Conservation (phyloP, 2,888 invertebrate species). For the Dione juno region DNA sequence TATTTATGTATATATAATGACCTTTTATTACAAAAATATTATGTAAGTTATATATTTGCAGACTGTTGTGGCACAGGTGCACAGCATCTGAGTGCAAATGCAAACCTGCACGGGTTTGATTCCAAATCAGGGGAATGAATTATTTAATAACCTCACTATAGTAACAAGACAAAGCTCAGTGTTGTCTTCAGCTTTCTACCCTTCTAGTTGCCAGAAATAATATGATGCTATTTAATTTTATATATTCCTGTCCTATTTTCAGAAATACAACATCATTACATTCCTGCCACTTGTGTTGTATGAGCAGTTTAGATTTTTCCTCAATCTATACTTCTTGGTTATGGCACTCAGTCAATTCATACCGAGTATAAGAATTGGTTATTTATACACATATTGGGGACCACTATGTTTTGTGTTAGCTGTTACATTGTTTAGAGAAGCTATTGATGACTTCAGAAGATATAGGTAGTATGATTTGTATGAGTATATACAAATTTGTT, state of each 20-base stretch:
- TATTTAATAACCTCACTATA: too few relatives aligned
- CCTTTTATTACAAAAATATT: too few relatives aligned
- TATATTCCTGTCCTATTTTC: conserved; percentile 59
- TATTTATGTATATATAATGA: background rate
- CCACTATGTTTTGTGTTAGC: conserved; percentile 98
- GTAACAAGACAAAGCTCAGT: too few relatives aligned
- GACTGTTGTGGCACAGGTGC: too few relatives aligned
- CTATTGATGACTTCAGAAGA: conserved; percentile 96
- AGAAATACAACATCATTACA: conserved; percentile 97
- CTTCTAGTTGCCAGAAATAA: too few relatives aligned
- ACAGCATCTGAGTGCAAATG: too few relatives aligned
- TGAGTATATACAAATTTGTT: background rate
- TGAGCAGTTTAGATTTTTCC: conserved; percentile 99
- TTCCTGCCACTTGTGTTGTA: conserved; percentile 96
- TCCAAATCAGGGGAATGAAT: too few relatives aligned
- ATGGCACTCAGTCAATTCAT: conserved; percentile 99
- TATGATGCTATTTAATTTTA: too few relatives aligned
- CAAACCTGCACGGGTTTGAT: too few relatives aligned
- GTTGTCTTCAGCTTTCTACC: too few relatives aligned
- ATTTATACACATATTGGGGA: conserved; percentile 99
- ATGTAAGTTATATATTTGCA: too few relatives aligned
- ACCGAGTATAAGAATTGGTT: conserved; percentile 97
- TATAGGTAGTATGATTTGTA: conserved; percentile 77
- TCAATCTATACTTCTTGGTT: conserved; percentile 98
- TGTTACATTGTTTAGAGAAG: conserved; percentile 98